Percentiles rank a stretch among this genome's conserved stretches.
phyloP scores from a whole-genome alignment of 2,888 invertebrate genomes.

The Lamellibrachia satsuma region DNA sequence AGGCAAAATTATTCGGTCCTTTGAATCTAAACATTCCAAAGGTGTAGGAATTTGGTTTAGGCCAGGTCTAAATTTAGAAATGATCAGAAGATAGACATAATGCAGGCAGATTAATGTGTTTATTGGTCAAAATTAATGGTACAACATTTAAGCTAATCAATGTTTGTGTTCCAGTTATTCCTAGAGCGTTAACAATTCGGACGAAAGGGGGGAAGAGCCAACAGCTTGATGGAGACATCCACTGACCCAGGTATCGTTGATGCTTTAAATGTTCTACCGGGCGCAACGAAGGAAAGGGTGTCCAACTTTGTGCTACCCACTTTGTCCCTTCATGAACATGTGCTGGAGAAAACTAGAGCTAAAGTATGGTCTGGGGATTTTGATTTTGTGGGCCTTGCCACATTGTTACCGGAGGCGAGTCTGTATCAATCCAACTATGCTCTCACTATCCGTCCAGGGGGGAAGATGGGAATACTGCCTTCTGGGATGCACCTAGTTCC shows the following conservation, averaged over 20 bases:
- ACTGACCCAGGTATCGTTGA: too few relatives aligned
- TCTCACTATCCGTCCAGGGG: neutral
- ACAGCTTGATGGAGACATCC: too few relatives aligned
- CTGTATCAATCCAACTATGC: too few relatives aligned
- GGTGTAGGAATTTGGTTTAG: neutral
- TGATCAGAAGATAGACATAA: neutral
- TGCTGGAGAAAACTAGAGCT: too few relatives aligned
- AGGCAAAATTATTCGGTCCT: neutral
- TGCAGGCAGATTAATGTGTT: neutral
- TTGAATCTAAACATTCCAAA: neutral
- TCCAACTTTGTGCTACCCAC: too few relatives aligned
- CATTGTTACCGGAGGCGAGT: too few relatives aligned
- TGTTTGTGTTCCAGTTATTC: neutral
- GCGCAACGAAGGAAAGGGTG: too few relatives aligned
- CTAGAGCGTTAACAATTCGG: neutral
- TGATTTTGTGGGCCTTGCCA: too few relatives aligned
- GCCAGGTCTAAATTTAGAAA: neutral
- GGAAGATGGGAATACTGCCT: neutral
- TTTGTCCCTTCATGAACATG: too few relatives aligned
- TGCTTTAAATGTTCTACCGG: too few relatives aligned
- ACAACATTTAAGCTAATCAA: neutral
- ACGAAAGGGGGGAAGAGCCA: too few relatives aligned
- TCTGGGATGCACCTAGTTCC: neutral
- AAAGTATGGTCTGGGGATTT: too few relatives aligned
- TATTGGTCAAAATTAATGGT: neutral